A percentile compares a stretch with the other conserved stretches of the same genome.
These are phyloP conservation scores for Papilio gigon DNA, from an alignment of 2,888 invertebrate species.

Conservation along the genomic window DNA sequence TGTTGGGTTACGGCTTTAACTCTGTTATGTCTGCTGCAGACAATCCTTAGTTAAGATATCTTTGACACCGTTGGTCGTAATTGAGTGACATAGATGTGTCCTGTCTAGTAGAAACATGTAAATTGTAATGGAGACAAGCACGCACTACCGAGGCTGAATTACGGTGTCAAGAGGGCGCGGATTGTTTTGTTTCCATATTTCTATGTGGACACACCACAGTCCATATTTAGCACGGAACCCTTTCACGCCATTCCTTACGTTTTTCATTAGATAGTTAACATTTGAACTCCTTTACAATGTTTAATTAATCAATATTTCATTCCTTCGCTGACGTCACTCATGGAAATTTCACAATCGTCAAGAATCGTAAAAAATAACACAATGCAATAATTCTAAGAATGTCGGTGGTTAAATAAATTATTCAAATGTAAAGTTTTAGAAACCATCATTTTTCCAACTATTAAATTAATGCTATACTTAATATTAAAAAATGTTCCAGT, in stretches of 20 bases:
- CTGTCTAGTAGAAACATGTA: not conserved
- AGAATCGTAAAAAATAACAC: constrained; percentile 12
- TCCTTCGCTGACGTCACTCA: not conserved
- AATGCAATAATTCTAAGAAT: not conserved
- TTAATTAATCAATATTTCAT: no score
- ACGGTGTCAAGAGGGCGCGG: not conserved
- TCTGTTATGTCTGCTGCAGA: constrained; percentile 51
- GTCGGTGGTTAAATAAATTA: not conserved
- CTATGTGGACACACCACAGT: no score
- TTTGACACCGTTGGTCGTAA: constrained; percentile 23
- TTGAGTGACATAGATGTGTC: constrained; percentile 12
- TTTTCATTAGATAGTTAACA: no score
- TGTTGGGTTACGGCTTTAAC: constrained; percentile 65
- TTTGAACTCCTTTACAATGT: no score
- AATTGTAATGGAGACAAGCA: not conserved
- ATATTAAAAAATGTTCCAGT: constrained; percentile 6
- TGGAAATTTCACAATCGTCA: not conserved
- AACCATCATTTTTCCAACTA: not conserved
- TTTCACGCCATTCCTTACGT: no score
- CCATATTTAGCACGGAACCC: no score
- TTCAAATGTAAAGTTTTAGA: not conserved
- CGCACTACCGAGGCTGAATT: not conserved
- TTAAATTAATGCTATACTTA: not conserved
- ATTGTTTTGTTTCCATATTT: no score
- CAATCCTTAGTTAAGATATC: constrained; percentile 44